These are phyloP conservation scores for Campoletis sonorensis DNA, from an alignment of 1,140 invertebrate species.

Conservation along the genomic window DNA sequence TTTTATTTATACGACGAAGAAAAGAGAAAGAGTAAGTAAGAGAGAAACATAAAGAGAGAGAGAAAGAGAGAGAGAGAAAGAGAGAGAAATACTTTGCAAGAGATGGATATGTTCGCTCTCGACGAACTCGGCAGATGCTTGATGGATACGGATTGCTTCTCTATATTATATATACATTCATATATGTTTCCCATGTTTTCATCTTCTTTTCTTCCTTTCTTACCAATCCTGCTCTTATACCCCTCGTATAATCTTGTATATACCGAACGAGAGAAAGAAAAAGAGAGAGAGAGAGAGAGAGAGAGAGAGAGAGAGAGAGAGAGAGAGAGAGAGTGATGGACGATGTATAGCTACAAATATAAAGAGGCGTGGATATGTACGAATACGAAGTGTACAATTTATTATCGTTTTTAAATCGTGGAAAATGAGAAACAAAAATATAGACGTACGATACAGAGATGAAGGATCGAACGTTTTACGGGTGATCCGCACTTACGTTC, in stretches of 20 bases:
- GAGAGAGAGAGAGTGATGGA: conserved; percentile 1
- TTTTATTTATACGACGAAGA: conserved; percentile 73
- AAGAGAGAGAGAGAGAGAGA: conserved; percentile 27
- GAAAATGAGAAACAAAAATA: not conserved
- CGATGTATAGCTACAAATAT: not conserved
- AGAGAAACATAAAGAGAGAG: not conserved
- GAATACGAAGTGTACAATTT: not conserved
- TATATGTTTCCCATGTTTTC: conserved; percentile 11
- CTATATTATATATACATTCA: not conserved
- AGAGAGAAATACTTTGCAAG: conserved; percentile 24
- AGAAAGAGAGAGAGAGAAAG: not conserved
- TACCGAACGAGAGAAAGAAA: conserved; percentile 23
- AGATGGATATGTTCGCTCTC: conserved; percentile 53
- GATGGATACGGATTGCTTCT: conserved; percentile 55
- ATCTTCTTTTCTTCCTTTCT: not conserved
- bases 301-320: conserved; percentile 20
- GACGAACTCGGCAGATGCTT: conserved; percentile 53
- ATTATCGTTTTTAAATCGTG: not conserved
- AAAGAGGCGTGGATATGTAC: conserved; percentile 34
- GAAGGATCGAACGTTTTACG: not conserved
- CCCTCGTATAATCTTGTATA: not conserved
- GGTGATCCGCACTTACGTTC: too few relatives aligned
- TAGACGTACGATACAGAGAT: not conserved
- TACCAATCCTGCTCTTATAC: not conserved
- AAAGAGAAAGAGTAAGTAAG: not conserved